Base-by-base conservation (phyloP, 2,797 vertebrate genomes). In the Bothrops alternatus region DNA sequence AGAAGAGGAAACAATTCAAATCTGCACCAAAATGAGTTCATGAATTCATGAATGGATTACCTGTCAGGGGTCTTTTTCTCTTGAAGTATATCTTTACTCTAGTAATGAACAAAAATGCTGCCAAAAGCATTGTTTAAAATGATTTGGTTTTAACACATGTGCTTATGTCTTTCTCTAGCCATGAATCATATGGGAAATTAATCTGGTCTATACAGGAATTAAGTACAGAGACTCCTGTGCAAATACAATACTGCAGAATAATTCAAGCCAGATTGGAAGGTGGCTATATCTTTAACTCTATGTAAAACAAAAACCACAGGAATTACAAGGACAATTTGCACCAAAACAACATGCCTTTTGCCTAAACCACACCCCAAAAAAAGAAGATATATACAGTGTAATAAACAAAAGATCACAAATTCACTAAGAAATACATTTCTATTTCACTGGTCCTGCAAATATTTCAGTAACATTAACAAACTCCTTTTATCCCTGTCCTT, bases 201-300 rank as follows among this genome's bases (percentile, higher is more conserved):
- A 94, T 2, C 0, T 0, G 0, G 16, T 90, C 87, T 95, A 95
- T 94, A 93, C 94, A 89, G 93, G 85, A 93, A 94, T 92, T 69
- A 94, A 93, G 63, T 95, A 63, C 92, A 87, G 86, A 94, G 93
- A 93, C 92, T 93, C 94, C 93, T 94, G 95, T 88, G 90, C 55
- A 95, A 90, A 88, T 94, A 94, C 86, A 89, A 0, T n/a, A 95
- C 61, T 90, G 93, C 88, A 93, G 94, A 95, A 95, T 91, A 73
- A 89, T 92, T 13, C 92, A 93, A 94, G 47, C 25, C 88, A 82
- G 37, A 90, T 95, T 92, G 93, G 92, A 95, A 91, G 85, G 92
- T 95, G 93, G 90, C 94, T 90, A 50, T 63, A 92, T 57, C 94
- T 93, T 95, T 93, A 92, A 90, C 91, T 65, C 86, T 0, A 0